Evolutionary conservation across 2,888 invertebrate genomes (phyloP).

Genomic region (Ochlodes sylvanus): DNA sequence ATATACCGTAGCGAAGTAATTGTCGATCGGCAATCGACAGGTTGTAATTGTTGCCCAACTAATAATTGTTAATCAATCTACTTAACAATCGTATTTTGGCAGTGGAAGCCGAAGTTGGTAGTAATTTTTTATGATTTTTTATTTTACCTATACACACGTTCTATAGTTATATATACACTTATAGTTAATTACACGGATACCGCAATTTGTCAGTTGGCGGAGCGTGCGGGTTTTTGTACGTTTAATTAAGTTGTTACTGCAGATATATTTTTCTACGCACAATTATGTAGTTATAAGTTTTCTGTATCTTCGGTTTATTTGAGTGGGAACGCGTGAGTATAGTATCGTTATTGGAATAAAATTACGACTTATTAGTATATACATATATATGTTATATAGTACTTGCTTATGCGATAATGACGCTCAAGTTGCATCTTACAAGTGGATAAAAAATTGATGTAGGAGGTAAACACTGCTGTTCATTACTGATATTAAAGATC

Average conservation of each 20-base stretch:
- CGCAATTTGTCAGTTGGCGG: neutral
- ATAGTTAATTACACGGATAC: neutral
- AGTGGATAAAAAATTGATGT: too few relatives aligned
- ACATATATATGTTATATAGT: too few relatives aligned
- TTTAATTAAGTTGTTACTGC: neutral
- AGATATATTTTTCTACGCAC: neutral
- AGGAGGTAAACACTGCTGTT: too few relatives aligned
- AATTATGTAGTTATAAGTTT: too few relatives aligned
- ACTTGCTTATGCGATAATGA: too few relatives aligned
- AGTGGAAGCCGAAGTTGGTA: neutral
- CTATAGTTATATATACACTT: neutral
- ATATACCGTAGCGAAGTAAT: neutral
- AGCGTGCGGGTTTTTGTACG: neutral
- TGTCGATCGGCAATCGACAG: constrained; percentile 17
- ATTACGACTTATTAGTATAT: too few relatives aligned
- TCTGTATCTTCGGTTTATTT: too few relatives aligned
- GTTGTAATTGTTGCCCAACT: constrained; percentile 18
- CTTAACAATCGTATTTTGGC: constrained; percentile 3
- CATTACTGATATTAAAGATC: too few relatives aligned
- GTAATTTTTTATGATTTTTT: neutral
- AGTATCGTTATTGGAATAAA: too few relatives aligned
- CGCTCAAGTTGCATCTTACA: too few relatives aligned
- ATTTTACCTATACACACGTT: too few relatives aligned
- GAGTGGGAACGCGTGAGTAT: too few relatives aligned
- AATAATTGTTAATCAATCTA: constrained; percentile 6